Percentiles rank a stretch among this genome's conserved stretches.
phyloP scores from a whole-genome alignment of 2,797 vertebrate genomes.

The Neostethus bicornis region DNA sequence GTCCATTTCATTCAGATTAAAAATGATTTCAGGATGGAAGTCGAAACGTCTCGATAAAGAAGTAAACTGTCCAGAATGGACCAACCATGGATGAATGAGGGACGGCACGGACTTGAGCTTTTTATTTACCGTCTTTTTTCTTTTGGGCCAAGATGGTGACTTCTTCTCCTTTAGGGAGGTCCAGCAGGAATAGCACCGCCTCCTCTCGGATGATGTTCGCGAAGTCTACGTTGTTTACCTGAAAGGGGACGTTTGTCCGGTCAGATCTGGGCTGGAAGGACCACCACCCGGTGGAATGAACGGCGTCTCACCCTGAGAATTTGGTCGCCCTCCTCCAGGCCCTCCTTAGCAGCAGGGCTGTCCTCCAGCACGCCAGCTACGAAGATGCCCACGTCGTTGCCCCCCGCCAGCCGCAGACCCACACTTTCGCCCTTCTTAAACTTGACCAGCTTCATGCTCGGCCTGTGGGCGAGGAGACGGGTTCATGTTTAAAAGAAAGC shows the following conservation, averaged over 20 bases:
- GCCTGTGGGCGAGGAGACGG: constrained; percentile 61
- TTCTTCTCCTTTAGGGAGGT: constrained; percentile 98
- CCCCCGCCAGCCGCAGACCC: constrained; percentile 94
- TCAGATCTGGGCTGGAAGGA: too few relatives aligned
- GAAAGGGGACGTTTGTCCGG: constrained; percentile 31
- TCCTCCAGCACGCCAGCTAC: constrained; percentile 98
- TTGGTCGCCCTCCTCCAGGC: constrained; percentile 98
- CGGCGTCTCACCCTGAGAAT: constrained; percentile 93
- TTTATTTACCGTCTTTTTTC: constrained; percentile 93
- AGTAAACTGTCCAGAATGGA: too few relatives aligned
- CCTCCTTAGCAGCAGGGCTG: constrained; percentile 97
- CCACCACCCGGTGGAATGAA: constrained; percentile 18
- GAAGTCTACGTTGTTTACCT: constrained; percentile 96
- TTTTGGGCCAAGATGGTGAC: constrained; percentile 98
- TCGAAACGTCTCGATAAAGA: too few relatives aligned
- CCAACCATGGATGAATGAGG: too few relatives aligned
- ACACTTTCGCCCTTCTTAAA: constrained; percentile 99
- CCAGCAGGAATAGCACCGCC: constrained; percentile 96
- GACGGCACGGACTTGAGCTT: too few relatives aligned
- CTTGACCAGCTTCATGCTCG: constrained; percentile 99
- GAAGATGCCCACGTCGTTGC: constrained; percentile 98
- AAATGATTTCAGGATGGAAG: too few relatives aligned
- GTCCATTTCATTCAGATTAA: too few relatives aligned
- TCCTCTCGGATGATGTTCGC: constrained; percentile 99
- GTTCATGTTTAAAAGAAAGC: not conserved